phyloP scores from a whole-genome alignment of 2,888 invertebrate genomes.

The Athripsodes cinereus region DNA sequence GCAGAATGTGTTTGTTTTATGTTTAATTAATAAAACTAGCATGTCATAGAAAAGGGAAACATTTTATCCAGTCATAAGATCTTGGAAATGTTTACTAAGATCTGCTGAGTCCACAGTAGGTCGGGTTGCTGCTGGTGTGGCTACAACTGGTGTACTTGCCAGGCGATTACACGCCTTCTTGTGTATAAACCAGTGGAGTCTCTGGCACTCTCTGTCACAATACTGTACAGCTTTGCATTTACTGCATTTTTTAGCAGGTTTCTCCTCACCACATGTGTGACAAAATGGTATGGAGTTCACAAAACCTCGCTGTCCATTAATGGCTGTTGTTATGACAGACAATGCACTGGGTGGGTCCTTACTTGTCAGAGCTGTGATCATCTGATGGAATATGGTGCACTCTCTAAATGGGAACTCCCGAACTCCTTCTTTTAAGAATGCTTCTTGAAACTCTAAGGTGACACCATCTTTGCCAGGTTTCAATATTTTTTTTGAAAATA shows the following conservation, averaged over 20 bases:
- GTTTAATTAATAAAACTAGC: too few relatives aligned
- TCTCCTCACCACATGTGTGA: conserved; percentile 81
- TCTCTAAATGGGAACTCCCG: conserved; percentile 88
- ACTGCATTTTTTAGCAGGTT: conserved; percentile 88
- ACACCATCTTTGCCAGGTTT: conserved; percentile 69
- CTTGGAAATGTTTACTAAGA: conserved; percentile 48
- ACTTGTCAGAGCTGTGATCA: conserved; percentile 69
- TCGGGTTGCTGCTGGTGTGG: conserved; percentile 32
- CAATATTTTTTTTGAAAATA: conserved; percentile 68
- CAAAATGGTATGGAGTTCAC: conserved; percentile 64
- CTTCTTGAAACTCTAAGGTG: conserved; percentile 59
- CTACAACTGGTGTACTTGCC: conserved; percentile 38
- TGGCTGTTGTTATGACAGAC: conserved; percentile 68
- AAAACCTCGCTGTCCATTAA: conserved; percentile 85
- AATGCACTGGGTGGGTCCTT: conserved; percentile 67
- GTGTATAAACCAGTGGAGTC: conserved; percentile 87
- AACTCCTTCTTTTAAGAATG: conserved; percentile 77
- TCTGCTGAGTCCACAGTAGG: conserved; percentile 43
- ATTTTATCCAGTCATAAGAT: conserved; percentile 38
- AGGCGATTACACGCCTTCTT: conserved; percentile 77
- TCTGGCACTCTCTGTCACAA: conserved; percentile 91
- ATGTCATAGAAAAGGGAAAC: too few relatives aligned
- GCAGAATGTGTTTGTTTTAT: too few relatives aligned
- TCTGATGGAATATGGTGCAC: conserved; percentile 82
- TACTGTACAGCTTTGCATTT: conserved; percentile 92